A percentile compares a stretch with the other conserved stretches of the same genome.
Evolutionary conservation across 92 coral and sea anemone species (phyloP).

Genomic region (Phenganax marumi): DNA sequence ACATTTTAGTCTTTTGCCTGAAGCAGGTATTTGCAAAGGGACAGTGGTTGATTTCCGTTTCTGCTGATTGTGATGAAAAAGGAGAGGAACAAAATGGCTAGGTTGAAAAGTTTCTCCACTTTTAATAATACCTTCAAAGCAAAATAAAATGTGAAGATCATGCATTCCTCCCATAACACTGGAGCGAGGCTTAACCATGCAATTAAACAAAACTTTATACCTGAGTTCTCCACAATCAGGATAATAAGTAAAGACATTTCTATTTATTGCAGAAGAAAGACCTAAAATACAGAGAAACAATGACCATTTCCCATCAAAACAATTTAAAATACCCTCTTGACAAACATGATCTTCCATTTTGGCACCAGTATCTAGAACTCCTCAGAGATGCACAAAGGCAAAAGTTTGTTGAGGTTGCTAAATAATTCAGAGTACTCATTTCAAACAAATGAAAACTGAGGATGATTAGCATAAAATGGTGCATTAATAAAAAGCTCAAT

Average conservation of each 20-base stretch:
- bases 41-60: no score
- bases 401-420: no score
- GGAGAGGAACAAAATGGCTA: no score
- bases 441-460: neutral
- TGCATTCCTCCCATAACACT: neutral
- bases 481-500: neutral
- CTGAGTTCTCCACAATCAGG: neutral
- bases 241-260: neutral
- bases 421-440: neutral
- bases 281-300: neutral
- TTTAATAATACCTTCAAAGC: no score
- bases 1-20: no score
- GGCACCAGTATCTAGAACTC: neutral
- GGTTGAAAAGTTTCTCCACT: no score
- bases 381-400: neutral
- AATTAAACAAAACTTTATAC: no score
- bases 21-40: no score
- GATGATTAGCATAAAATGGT: neutral
- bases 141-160: neutral
- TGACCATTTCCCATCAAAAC: conserved; percentile 2
- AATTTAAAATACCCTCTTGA: neutral
- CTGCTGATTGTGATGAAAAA: neutral
- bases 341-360: neutral
- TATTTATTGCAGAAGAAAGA: no score
- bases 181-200: no score